Evolutionary conservation across 2,888 invertebrate species (phyloP).

Genomic region (Dione vanillae): DNA sequence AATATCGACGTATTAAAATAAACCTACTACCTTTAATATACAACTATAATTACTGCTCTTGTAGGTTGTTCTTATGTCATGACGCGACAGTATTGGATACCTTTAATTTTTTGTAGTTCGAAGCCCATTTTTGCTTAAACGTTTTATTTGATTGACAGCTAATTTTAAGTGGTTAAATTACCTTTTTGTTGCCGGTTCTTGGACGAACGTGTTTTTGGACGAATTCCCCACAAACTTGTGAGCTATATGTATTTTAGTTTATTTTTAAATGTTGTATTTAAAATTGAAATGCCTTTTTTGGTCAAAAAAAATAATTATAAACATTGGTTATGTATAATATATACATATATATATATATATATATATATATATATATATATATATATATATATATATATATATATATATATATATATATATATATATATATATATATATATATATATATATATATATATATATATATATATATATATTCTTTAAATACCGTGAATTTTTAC

Average conservation of each 20-base stretch:
- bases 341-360: no score
- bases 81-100: slow-evolving; percentile 10
- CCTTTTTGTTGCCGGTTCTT: neutral
- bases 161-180: neutral
- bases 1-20: slow-evolving; percentile 35
- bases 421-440: no score
- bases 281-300: no score
- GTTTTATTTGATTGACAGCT: slow-evolving; percentile 16
- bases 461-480: neutral
- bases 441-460: no score
- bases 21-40: slow-evolving; percentile 33
- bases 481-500: neutral
- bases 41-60: slow-evolving; percentile 42
- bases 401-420: no score
- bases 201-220: neutral
- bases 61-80: slow-evolving; percentile 32
- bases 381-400: no score
- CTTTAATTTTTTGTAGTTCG: slow-evolving; percentile 1
- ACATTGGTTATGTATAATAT: no score
- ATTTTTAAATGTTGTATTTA: neutral
- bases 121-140: neutral
- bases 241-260: neutral
- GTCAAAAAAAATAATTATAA: no score
- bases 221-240: neutral
- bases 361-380: no score